Percentiles rank a stretch among this genome's conserved stretches.
phyloP scores from a whole-genome alignment of 2,797 vertebrate genomes.

The Leuciscus waleckii region DNA sequence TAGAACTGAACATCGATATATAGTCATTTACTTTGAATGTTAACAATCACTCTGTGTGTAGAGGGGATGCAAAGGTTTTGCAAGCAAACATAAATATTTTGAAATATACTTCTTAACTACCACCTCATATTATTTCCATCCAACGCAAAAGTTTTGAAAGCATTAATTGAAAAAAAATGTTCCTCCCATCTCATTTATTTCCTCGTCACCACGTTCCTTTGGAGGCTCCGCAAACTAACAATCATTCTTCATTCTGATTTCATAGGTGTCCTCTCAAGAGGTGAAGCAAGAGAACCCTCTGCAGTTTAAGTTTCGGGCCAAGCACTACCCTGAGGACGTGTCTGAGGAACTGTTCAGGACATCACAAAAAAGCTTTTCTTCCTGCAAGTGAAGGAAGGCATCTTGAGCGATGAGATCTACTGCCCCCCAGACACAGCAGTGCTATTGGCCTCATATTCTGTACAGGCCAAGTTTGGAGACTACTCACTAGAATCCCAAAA shows the following conservation, averaged over 20 bases:
- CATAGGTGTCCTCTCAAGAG: slow-evolving; percentile 90
- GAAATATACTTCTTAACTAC: too few relatives aligned
- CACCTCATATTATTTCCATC: too few relatives aligned
- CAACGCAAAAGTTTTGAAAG: neutral
- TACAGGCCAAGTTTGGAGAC: slow-evolving; percentile 94
- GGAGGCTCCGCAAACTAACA: neutral
- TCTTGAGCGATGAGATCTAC: slow-evolving; percentile 90
- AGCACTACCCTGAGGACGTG: slow-evolving; percentile 95
- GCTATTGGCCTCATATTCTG: slow-evolving; percentile 92
- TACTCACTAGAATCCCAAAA: slow-evolving; percentile 80
- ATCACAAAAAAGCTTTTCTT: slow-evolving; percentile 95
- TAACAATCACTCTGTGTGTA: neutral
- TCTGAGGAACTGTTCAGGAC: slow-evolving; percentile 94
- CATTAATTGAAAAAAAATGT: too few relatives aligned
- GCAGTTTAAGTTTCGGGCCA: slow-evolving; percentile 91
- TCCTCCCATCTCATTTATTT: too few relatives aligned
- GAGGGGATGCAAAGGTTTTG: too few relatives aligned
- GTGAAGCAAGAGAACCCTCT: slow-evolving; percentile 89
- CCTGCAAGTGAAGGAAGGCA: slow-evolving; percentile 90
- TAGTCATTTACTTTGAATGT: neutral
- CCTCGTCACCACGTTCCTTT: too few relatives aligned
- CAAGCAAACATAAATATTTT: neutral
- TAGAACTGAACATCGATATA: neutral
- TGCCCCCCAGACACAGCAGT: slow-evolving; percentile 95
- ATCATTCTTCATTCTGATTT: slow-evolving; percentile 23